phyloP scores from a whole-genome alignment of 35 echinoderm and acorn worm species.

The Anneissia japonica region DNA sequence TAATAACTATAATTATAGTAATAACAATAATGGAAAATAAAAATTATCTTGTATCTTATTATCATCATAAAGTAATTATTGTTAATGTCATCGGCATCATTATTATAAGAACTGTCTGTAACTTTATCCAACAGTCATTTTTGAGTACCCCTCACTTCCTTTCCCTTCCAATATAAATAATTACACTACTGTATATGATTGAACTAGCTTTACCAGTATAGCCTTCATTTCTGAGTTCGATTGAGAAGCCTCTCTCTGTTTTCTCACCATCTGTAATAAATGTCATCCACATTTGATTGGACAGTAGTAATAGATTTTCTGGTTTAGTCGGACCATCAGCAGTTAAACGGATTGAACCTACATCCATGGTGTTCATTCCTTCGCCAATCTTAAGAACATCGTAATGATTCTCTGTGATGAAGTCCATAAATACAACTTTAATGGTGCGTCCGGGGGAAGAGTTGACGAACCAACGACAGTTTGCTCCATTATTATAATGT shows the following conservation, averaged over 20 bases:
- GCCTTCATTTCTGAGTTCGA: conserved; percentile 70
- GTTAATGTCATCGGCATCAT: too few species aligned
- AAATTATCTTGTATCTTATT: too few species aligned
- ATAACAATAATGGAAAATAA: too few species aligned
- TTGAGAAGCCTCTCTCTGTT: conserved; percentile 88
- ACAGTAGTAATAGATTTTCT: background rate
- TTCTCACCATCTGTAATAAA: conserved; percentile 79
- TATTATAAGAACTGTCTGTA: too few species aligned
- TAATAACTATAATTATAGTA: too few species aligned
- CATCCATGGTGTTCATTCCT: conserved; percentile 46
- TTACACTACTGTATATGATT: too few species aligned
- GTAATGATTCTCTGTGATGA: conserved; percentile 67
- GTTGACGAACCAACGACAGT: conserved; percentile 93
- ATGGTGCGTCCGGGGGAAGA: conserved; percentile 35
- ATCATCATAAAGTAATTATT: too few species aligned
- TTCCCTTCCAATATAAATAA: too few species aligned
- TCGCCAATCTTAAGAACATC: conserved; percentile 61
- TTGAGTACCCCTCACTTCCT: too few species aligned
- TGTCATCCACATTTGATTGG: conserved; percentile 62
- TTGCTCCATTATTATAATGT: conserved; percentile 72
- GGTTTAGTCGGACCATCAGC: conserved; percentile 6
- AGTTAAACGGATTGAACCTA: conserved; percentile 17
- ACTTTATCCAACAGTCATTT: too few species aligned
- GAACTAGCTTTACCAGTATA: conserved; percentile 73
- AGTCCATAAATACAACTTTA: conserved; percentile 43